A percentile compares a stretch with the other conserved stretches of the same genome.
Conservation (phyloP, 2,113 vertebrate species). For the Nibea albiflora region DNA sequence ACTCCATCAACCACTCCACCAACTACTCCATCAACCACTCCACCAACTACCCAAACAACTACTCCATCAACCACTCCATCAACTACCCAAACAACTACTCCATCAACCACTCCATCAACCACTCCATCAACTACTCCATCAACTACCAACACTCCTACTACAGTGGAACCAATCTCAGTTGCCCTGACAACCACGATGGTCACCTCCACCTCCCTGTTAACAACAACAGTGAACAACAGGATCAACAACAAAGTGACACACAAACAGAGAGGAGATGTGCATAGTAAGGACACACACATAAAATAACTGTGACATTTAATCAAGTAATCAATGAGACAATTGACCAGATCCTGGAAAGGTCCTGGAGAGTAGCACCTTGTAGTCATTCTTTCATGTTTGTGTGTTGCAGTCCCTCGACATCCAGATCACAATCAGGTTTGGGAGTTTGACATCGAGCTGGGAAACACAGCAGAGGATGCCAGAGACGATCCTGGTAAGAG, state of each 20-base stretch:
- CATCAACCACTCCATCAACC: accelerated
- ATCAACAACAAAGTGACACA: constrained; percentile 86
- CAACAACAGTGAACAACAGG: constrained; percentile 85
- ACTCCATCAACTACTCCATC: no score
- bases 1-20: accelerated
- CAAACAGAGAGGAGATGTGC: constrained; percentile 92
- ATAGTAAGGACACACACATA: constrained; percentile 86
- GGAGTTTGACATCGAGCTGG: constrained; percentile 92
- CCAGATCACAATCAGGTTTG: constrained; percentile 86
- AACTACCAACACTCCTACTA: no score
- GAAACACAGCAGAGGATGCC: constrained; percentile 87
- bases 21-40: background rate
- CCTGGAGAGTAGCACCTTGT: no score
- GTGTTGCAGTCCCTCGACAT: constrained; percentile 88
- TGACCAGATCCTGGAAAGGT: no score
- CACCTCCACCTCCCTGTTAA: background rate
- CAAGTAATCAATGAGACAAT: no score
- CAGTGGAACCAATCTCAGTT: background rate
- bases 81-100: background rate
- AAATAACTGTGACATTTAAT: background rate
- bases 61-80: background rate
- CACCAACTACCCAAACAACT: background rate
- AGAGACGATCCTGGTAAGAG: constrained; percentile 89
- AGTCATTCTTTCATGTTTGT: background rate
- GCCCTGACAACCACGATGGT: background rate